phyloP scores from a whole-genome alignment of 2,113 vertebrate genomes.

The Amblyornis subalaris region DNA sequence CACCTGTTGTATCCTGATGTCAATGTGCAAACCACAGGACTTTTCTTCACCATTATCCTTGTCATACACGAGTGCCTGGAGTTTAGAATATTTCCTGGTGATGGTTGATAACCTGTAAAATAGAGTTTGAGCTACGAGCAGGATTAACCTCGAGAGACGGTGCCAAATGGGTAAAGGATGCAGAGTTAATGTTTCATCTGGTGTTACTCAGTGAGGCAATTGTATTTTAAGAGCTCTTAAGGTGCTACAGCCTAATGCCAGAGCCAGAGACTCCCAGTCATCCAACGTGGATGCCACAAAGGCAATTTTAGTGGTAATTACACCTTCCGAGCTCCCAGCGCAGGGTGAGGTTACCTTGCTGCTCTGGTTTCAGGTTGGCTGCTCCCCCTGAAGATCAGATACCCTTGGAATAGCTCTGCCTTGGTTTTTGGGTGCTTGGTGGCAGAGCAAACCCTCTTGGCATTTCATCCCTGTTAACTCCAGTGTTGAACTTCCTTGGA shows the following conservation, averaged over 20 bases:
- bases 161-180: not conserved
- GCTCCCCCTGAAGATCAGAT: not conserved
- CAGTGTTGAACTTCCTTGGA: not conserved
- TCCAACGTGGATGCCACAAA: not conserved
- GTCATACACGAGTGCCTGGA: not conserved
- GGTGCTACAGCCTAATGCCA: not conserved
- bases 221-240: not conserved
- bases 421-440: not conserved
- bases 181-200: not conserved
- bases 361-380: conserved; percentile 1
- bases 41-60: not conserved
- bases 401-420: not conserved
- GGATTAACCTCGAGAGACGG: not conserved
- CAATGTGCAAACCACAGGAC: not conserved
- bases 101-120: not conserved
- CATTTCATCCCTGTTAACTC: not conserved
- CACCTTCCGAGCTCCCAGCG: not conserved
- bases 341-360: not conserved
- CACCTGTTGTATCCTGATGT: not conserved
- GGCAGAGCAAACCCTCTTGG: not conserved
- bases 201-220: not conserved
- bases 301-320: not conserved
- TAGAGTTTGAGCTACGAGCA: not conserved
- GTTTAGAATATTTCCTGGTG: not conserved
- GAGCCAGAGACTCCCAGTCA: not conserved